These are phyloP conservation scores for Oreochromis niloticus DNA, from an alignment of 2,113 vertebrate species.

Conservation along the genomic window DNA sequence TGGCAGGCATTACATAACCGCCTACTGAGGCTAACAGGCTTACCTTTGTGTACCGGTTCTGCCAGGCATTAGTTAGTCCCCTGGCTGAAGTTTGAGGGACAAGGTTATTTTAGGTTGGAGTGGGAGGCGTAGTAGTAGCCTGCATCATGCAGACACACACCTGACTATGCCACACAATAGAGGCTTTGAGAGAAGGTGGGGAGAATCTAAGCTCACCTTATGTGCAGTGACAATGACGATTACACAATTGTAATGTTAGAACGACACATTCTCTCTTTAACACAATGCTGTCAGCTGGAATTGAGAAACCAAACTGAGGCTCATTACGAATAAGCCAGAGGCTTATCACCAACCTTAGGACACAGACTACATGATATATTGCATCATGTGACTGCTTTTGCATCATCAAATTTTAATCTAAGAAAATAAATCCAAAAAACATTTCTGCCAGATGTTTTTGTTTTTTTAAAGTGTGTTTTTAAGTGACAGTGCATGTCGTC, in stretches of 20 bases:
- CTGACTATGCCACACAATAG: constrained; percentile 19
- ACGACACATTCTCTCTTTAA: background rate
- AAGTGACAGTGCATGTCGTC: background rate
- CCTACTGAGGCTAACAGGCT: constrained; percentile 28
- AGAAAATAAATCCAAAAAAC: background rate
- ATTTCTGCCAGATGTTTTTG: background rate
- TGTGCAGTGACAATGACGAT: background rate
- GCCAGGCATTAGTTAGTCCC: constrained; percentile 33
- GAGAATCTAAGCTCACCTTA: background rate
- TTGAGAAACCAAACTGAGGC: background rate
- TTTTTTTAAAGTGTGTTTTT: background rate
- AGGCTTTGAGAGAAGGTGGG: constrained; percentile 2
- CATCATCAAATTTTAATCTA: background rate
- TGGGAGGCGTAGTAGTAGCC: background rate
- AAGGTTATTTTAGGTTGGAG: constrained; percentile 34
- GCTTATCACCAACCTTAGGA: background rate
- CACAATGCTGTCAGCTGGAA: background rate
- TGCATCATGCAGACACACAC: background rate
- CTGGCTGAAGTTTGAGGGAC: background rate
- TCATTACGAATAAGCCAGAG: background rate
- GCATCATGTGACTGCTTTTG: background rate
- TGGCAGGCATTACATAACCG: constrained; percentile 17
- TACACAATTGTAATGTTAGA: background rate
- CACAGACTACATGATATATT: background rate
- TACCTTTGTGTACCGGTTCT: constrained; percentile 30